A percentile compares a stretch with the other conserved stretches of the same genome.
These are phyloP conservation scores for Scaeva pyrastri DNA, from an alignment of 2,888 invertebrate species.

Conservation along the genomic window DNA sequence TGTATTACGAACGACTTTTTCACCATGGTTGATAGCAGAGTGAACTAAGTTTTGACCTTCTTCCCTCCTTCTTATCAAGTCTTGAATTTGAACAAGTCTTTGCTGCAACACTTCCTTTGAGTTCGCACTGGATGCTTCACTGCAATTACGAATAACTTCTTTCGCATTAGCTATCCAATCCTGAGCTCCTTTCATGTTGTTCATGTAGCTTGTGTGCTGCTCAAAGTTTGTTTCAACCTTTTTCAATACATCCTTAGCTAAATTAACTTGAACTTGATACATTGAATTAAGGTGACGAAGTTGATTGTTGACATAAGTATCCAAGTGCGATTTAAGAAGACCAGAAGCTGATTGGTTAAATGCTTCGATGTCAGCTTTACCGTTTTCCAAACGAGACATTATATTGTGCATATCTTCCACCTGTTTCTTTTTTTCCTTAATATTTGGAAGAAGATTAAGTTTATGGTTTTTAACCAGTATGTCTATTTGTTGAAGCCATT, in stretches of 20 bases:
- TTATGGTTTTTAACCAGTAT: slow-evolving; percentile 96
- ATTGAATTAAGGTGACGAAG: slow-evolving; percentile 93
- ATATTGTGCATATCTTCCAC: slow-evolving; percentile 92
- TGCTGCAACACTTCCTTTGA: slow-evolving; percentile 93
- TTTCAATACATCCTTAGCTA: slow-evolving; percentile 94
- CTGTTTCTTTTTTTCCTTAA: slow-evolving; percentile 93
- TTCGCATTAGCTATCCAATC: slow-evolving; percentile 95
- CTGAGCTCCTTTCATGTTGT: slow-evolving; percentile 90
- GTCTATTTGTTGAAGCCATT: slow-evolving; percentile 96
- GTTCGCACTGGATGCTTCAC: slow-evolving; percentile 90
- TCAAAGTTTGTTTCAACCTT: slow-evolving; percentile 95
- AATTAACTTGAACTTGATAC: slow-evolving; percentile 94
- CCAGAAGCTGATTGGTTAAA: slow-evolving; percentile 92
- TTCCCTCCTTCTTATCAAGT: slow-evolving; percentile 91
- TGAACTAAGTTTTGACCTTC: slow-evolving; percentile 95
- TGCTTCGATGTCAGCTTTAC: slow-evolving; percentile 92
- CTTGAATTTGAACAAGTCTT: slow-evolving; percentile 91
- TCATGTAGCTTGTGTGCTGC: slow-evolving; percentile 92
- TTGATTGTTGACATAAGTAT: slow-evolving; percentile 94
- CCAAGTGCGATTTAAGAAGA: slow-evolving; percentile 92
- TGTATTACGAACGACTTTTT: slow-evolving; percentile 94
- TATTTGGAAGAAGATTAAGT: slow-evolving; percentile 90
- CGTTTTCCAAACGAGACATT: slow-evolving; percentile 89
- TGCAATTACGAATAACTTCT: slow-evolving; percentile 91
- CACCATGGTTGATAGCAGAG: slow-evolving; percentile 94